Evolutionary conservation across 2,888 invertebrate genomes (phyloP), one percentile per base, ranked within the genome.

Genomic region (Amphiduros pacificus): DNA sequence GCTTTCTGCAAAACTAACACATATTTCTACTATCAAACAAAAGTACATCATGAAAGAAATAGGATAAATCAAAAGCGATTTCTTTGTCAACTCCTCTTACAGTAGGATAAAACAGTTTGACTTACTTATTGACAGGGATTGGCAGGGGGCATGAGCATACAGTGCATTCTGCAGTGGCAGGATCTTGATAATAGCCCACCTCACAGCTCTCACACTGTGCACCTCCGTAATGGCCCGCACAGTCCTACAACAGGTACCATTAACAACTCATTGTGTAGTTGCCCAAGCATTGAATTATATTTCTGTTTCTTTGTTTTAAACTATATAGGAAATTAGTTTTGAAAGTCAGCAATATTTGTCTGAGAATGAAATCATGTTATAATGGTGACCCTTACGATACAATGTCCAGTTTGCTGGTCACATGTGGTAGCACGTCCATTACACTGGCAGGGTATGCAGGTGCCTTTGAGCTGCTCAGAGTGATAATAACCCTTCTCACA

Each of bases 401-500:
- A 99, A 61, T 91, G 85, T 59, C 99, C 99, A 3, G 96, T 97
- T 60, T 91, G 88, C 59, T 93, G 91, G 74, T 98, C 94, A 76
- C 98, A 98, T 59, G 87, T 88, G 51, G 89, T 88, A 0, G 97
- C 88, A 78, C 98, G 98, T 0, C 93, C 93, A 79, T 97, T 90
- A 80, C 99, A 99, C 73, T 95, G 90, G 79, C 99, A 99, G 0
- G 92, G 93, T 17, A 93, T 89, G 81, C 99, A 99, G 74, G 91
- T 91, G 0, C 94, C 95, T 0, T 93, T 91, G 74, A 90, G 90
- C 0, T 89, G 87, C 50, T 88, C 87, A 3, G 92, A 88, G 36
- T 98, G 86, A 81, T 94, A 96, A 81, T 92, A 93, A 0, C 98
- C 97, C 9, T 89, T 88, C 0, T 95, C 93, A 81, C 99, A 99